These are phyloP conservation scores for Sorex fumeus DNA, from an alignment of 2,113 vertebrate species.

Conservation along the genomic window DNA sequence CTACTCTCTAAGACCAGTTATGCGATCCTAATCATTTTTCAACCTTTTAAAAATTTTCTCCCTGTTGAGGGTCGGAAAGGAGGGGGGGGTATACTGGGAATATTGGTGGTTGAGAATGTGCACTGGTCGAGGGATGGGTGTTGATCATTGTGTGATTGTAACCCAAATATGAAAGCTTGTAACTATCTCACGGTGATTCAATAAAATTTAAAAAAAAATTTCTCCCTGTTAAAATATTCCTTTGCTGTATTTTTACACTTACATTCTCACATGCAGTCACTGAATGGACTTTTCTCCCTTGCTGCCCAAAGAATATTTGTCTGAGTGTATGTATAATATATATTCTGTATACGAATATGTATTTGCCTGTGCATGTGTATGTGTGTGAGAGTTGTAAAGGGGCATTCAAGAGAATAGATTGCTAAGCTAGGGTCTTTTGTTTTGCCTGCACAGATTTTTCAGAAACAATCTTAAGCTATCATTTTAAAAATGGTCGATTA, in stretches of 20 bases:
- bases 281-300: neutral
- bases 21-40: neutral
- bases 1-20: neutral
- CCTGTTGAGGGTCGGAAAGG: too few relatives aligned
- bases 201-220: neutral
- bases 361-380: neutral
- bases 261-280: neutral
- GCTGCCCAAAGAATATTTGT: neutral
- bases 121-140: too few relatives aligned
- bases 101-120: too few relatives aligned
- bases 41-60: neutral
- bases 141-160: too few relatives aligned
- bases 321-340: neutral
- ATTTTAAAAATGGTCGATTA: slow-evolving; percentile 5
- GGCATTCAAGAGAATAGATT: neutral
- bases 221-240: neutral
- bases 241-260: neutral
- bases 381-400: neutral
- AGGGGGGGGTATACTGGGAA: too few relatives aligned
- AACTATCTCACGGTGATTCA: too few relatives aligned
- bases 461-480: slow-evolving; percentile 27
- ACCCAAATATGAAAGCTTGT: too few relatives aligned
- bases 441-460: neutral
- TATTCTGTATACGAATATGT: neutral
- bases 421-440: neutral